These are phyloP conservation scores for Neopipo cinnamomea DNA, from an alignment of 2,113 vertebrate genomes.

Conservation along the genomic window DNA sequence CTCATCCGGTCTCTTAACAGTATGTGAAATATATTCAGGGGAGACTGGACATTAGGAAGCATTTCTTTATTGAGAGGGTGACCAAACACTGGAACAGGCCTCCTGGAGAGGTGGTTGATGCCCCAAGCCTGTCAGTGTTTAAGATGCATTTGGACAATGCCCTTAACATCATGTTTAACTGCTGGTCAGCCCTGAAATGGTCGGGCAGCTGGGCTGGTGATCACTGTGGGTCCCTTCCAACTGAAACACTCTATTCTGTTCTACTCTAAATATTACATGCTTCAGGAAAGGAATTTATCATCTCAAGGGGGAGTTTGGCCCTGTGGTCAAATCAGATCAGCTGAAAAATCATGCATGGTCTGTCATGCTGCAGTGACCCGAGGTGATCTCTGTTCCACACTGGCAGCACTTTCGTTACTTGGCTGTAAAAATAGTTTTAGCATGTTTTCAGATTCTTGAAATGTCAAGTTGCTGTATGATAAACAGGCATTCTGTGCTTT, in stretches of 20 bases:
- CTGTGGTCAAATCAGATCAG: neutral
- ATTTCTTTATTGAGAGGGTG: neutral
- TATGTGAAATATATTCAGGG: neutral
- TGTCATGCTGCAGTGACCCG: neutral
- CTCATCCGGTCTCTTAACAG: rapidly evolving
- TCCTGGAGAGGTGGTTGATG: neutral
- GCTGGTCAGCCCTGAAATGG: neutral
- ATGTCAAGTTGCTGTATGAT: neutral
- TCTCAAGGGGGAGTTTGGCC: neutral
- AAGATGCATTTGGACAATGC: neutral
- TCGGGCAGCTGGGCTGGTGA: neutral
- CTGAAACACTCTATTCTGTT: neutral
- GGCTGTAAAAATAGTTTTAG: neutral
- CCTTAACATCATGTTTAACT: neutral
- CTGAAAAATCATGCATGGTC: neutral
- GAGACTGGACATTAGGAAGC: neutral
- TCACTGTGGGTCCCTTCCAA: neutral
- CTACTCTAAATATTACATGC: neutral
- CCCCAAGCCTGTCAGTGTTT: neutral
- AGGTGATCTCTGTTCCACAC: neutral
- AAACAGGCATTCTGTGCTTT: neutral
- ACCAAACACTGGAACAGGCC: neutral
- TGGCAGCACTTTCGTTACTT: neutral
- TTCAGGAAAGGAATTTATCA: neutral
- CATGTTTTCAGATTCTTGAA: neutral